Base-by-base conservation (phyloP, 1,140 invertebrate genomes). In the Polyergus mexicanus region DNA sequence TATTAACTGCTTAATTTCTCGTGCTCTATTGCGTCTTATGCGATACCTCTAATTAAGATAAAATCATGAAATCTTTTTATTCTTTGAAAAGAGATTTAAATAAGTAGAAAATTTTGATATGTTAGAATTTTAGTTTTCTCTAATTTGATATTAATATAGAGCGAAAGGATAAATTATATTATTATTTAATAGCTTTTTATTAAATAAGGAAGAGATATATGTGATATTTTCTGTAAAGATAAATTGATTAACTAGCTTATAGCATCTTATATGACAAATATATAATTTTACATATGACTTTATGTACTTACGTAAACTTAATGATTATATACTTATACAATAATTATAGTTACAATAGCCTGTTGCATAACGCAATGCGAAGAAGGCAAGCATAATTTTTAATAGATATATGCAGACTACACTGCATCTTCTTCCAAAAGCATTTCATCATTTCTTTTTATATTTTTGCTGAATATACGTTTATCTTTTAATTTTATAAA, bases 1-100 rank as follows among this genome's bases (percentile, higher is more conserved):
- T 25, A 54, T 35, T 68, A 65, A 80, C 54, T 80, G 47, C 77
- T 69, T 80, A 56, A 58, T 22, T 22, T 80, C 51, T 69, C n/a
- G 32, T 28, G 6, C 47, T 19, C 16, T 69, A 6, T n/a, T 11
- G 35, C n/a, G n/a, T 69, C 51, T 77, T 65, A 56, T 38, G 28
- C 32, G 32, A 58, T 11, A 44, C 4, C 35, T 32, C 41, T 8
- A 7, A 11, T 65, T 65, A 35, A 25, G 19, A 32, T 10, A 65
- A 68, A 47, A 51, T 22, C 1, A 22, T 10, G 11, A 6, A 13
- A 77, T 51, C 51, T 28, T 66, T 63, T 8, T 51, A 22, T 51
- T 54, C 7, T 4, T 47, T 44, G 1, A 41, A 44, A n/a, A 28
- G 25, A 28, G 16, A 44, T 10, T 28, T 13, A 13, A 32, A 60